These are phyloP conservation scores for Omphaloscelis lunosa DNA, from an alignment of 2,888 invertebrate species.

Conservation along the genomic window DNA sequence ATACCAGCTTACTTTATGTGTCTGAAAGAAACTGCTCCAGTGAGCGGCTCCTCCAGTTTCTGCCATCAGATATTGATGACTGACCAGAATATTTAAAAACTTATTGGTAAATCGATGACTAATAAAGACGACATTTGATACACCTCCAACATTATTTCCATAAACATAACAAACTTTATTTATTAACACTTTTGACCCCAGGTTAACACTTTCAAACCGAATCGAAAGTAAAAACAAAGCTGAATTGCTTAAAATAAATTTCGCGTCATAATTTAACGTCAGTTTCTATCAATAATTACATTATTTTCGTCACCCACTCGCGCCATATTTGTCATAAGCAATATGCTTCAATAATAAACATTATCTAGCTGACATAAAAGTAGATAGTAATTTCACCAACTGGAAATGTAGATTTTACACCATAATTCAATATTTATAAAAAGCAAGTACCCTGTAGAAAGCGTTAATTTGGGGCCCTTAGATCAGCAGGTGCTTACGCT, in stretches of 20 bases:
- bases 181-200: constrained; percentile 50
- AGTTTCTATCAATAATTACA: constrained; percentile 56
- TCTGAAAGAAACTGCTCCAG: not conserved
- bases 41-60: not conserved
- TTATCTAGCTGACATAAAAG: constrained; percentile 51
- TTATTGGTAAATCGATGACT: constrained; percentile 24
- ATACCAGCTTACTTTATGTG: not conserved
- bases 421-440: constrained; percentile 64
- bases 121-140: constrained; percentile 30
- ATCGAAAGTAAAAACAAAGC: constrained; percentile 58
- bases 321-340: constrained; percentile 57
- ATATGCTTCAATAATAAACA: constrained; percentile 55
- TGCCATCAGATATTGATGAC: not conserved
- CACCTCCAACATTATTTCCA: constrained; percentile 34
- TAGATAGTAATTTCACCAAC: constrained; percentile 62
- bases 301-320: constrained; percentile 53
- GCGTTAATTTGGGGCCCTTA: constrained; percentile 53
- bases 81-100: not conserved
- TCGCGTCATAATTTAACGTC: constrained; percentile 53
- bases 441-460: constrained; percentile 56
- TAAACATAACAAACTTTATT: constrained; percentile 24
- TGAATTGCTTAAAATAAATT: constrained; percentile 40
- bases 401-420: constrained; percentile 59
- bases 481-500: not conserved
- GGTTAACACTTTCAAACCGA: constrained; percentile 52